Conservation (phyloP, 2,797 vertebrate species). For the Arremon aurantiirostris region DNA sequence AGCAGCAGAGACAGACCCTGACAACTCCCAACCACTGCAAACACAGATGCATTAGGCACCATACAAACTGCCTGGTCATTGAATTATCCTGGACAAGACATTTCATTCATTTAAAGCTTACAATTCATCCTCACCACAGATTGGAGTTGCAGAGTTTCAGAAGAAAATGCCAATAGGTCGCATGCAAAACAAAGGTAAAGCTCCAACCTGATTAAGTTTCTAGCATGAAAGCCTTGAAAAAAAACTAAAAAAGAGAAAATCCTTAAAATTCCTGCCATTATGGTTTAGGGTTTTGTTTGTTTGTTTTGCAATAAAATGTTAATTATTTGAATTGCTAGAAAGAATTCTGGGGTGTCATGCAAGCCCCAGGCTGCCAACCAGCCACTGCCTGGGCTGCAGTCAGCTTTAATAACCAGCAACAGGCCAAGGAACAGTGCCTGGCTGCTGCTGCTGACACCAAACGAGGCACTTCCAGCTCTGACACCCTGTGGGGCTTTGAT, state of each 20-base stretch:
- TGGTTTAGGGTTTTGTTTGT: background rate
- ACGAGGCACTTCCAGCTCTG: background rate
- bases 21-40: background rate
- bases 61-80: background rate
- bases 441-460: background rate
- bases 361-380: background rate
- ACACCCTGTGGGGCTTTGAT: background rate
- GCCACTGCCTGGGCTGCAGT: fast-evolving
- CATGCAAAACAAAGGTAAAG: background rate
- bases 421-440: background rate
- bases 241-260: background rate
- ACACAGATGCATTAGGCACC: background rate
- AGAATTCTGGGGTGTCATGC: background rate
- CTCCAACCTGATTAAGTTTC: background rate
- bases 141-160: background rate
- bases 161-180: background rate
- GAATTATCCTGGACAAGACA: background rate
- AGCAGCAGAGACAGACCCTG: background rate
- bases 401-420: background rate
- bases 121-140: background rate
- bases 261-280: background rate
- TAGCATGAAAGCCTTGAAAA: background rate
- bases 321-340: background rate
- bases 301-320: background rate
- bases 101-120: background rate